Percentiles rank a stretch among this genome's conserved stretches.
These are phyloP conservation scores for Leptopilina myrica DNA, from an alignment of 2,888 invertebrate species.

Conservation along the genomic window DNA sequence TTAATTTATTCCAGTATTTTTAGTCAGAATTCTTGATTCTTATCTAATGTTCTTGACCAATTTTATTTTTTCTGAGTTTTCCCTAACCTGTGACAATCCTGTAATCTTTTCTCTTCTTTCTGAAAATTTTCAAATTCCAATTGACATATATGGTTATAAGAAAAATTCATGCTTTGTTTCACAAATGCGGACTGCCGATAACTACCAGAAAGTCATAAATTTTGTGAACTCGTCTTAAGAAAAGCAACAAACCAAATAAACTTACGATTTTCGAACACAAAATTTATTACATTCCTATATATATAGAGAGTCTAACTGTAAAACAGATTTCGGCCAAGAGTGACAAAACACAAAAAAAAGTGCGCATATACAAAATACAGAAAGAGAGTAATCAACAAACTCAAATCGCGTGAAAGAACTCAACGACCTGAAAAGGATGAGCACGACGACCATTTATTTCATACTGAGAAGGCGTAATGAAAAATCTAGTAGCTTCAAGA, in stretches of 20 bases:
- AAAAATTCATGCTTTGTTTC: slow-evolving; percentile 22
- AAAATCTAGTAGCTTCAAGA: slow-evolving; percentile 14
- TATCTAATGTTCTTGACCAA: no score
- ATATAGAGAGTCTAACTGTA: not conserved
- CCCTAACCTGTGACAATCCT: not conserved
- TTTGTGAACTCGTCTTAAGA: slow-evolving; percentile 1
- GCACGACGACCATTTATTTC: not conserved
- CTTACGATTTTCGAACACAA: no score
- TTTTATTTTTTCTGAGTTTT: not conserved
- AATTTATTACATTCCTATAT: no score
- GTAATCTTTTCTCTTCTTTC: no score
- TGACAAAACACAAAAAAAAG: not conserved
- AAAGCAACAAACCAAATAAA: not conserved
- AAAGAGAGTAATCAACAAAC: not conserved
- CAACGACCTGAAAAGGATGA: not conserved
- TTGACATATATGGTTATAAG: not conserved
- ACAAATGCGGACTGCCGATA: not conserved
- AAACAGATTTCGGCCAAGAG: not conserved
- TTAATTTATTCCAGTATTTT: no score
- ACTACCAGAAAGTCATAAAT: slow-evolving; percentile 28
- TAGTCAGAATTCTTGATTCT: no score
- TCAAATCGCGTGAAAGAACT: not conserved
- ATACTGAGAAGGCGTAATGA: not conserved
- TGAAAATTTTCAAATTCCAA: not conserved
- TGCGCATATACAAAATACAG: not conserved